These are phyloP conservation scores for Gopherus evgoodei DNA, from an alignment of 2,113 vertebrate species.

Conservation along the genomic window DNA sequence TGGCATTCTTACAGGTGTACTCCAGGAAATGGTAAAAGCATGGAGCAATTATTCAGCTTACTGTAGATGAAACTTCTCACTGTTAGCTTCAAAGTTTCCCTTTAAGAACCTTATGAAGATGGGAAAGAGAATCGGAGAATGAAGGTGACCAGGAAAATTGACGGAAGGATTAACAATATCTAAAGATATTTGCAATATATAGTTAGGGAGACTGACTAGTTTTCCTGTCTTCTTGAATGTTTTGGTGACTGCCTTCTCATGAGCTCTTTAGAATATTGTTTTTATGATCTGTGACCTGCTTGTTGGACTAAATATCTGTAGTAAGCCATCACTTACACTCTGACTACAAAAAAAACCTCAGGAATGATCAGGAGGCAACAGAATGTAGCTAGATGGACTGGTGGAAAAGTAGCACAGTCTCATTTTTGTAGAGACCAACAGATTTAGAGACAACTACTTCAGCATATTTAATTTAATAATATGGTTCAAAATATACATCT, in stretches of 20 bases:
- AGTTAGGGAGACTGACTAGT: neutral
- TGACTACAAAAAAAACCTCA: neutral
- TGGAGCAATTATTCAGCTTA: neutral
- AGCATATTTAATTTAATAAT: neutral
- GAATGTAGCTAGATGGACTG: neutral
- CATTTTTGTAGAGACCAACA: neutral
- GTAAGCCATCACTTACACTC: neutral
- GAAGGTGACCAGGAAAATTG: neutral
- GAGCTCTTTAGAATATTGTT: neutral
- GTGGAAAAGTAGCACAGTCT: neutral
- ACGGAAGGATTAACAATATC: neutral
- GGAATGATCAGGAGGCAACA: neutral
- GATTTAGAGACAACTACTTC: neutral
- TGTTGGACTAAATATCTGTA: neutral
- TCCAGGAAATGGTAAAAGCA: neutral
- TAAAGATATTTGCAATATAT: neutral
- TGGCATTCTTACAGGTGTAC: neutral
- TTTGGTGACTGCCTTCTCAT: neutral
- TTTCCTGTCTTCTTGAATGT: neutral
- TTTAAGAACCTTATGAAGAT: rapidly evolving
- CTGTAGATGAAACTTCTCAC: neutral
- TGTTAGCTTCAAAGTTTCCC: neutral
- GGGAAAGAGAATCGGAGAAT: neutral
- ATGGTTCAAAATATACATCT: neutral
- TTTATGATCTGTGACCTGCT: neutral